phyloP scores from a whole-genome alignment of 2,888 invertebrate genomes.

The Spialia ferax region DNA sequence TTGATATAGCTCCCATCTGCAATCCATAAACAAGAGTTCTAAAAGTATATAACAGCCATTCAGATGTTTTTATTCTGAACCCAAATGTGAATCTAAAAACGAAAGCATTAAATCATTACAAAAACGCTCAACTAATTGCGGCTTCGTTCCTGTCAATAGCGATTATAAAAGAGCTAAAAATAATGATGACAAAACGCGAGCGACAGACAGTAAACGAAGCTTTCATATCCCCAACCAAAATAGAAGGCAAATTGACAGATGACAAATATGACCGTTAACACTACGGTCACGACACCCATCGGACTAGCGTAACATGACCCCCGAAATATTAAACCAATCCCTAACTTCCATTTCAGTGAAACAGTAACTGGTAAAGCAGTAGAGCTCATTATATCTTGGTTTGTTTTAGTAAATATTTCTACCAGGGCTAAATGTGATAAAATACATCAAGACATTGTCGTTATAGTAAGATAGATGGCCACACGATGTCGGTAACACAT shows the following conservation, averaged over 20 bases:
- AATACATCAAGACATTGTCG: conserved; percentile 85
- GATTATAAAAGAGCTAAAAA: conserved; percentile 77
- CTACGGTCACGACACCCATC: conserved; percentile 66
- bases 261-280: conserved; percentile 85
- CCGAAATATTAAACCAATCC: conserved; percentile 39
- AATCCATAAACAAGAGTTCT: conserved; percentile 36
- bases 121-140: conserved; percentile 53
- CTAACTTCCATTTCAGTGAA: conserved; percentile 10
- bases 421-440: conserved; percentile 81
- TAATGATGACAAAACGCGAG: conserved; percentile 79
- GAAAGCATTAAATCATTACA: conserved; percentile 52
- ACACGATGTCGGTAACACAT: conserved; percentile 70
- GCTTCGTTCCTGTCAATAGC: conserved; percentile 74
- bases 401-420: conserved; percentile 75
- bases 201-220: conserved; percentile 76
- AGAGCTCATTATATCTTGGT: conserved; percentile 60
- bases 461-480: conserved; percentile 79
- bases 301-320: conserved; percentile 60
- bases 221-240: conserved; percentile 82
- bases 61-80: conserved; percentile 43
- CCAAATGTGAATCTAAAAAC: conserved; percentile 46
- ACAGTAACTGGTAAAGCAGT: conserved; percentile 39
- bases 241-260: conserved; percentile 85
- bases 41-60: conserved; percentile 39
- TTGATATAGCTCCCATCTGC: conserved; percentile 36